phyloP scores from a whole-genome alignment of 1,140 invertebrate genomes.

The Anthonomus grandis region DNA sequence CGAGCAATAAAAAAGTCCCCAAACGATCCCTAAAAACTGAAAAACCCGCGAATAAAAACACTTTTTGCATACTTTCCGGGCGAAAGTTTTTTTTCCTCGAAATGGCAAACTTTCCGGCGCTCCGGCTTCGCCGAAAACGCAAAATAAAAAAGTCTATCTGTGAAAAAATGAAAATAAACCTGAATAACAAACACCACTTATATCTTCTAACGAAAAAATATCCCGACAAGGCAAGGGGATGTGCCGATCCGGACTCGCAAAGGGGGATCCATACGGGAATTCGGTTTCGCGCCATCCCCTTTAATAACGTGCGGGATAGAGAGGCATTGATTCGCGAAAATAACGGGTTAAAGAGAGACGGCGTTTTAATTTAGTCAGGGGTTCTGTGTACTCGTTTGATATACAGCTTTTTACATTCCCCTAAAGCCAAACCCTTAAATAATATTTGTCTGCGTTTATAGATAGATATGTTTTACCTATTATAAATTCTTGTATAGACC shows the following conservation, averaged over 20 bases:
- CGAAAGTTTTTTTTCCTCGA: background rate
- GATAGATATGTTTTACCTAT: too few species aligned
- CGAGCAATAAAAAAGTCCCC: too few species aligned
- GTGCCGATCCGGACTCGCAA: slow-evolving; percentile 11
- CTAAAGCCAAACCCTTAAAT: too few species aligned
- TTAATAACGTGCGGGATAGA: slow-evolving; percentile 21
- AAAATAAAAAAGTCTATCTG: slow-evolving; percentile 24
- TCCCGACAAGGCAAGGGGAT: slow-evolving; percentile 19
- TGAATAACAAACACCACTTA: slow-evolving; percentile 30
- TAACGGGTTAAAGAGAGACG: background rate
- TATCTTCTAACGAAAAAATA: slow-evolving; percentile 29
- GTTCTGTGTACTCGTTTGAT: background rate
- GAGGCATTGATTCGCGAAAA: slow-evolving; percentile 2
- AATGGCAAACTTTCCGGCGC: slow-evolving; percentile 16
- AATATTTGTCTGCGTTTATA: too few species aligned
- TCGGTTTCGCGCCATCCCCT: slow-evolving; percentile 13
- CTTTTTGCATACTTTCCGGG: slow-evolving; percentile 9
- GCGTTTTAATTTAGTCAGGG: slow-evolving; percentile 5
- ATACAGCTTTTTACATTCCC: background rate
- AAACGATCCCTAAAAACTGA: too few species aligned
- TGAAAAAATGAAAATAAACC: slow-evolving; percentile 30
- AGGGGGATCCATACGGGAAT: slow-evolving; percentile 13
- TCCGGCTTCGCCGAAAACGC: slow-evolving; percentile 10
- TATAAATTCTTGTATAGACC: too few species aligned
- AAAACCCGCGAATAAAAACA: too few species aligned